These are phyloP conservation scores for Pangasius djambal DNA, from an alignment of 2,797 vertebrate species.

Conservation along the genomic window DNA sequence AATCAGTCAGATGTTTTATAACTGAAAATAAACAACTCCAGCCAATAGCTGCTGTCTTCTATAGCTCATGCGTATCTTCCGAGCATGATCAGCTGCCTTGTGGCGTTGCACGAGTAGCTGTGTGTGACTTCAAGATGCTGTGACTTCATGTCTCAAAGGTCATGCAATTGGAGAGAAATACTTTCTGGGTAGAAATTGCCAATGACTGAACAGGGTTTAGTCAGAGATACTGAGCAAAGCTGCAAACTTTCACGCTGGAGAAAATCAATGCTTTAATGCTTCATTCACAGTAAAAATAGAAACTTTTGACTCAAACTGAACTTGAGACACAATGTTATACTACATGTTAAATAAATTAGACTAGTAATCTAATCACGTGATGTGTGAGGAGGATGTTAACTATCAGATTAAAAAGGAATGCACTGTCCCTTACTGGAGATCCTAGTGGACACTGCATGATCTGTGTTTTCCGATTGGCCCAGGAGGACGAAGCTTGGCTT, in stretches of 20 bases:
- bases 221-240: neutral
- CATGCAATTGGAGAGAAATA: neutral
- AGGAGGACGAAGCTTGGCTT: slow-evolving; percentile 67
- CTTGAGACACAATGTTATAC: neutral
- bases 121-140: neutral
- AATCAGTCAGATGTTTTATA: too few species aligned
- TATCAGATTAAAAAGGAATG: neutral
- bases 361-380: neutral
- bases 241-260: neutral
- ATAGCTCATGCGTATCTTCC: too few species aligned
- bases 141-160: neutral
- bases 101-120: neutral
- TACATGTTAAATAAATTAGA: neutral
- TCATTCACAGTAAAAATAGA: neutral
- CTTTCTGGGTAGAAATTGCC: neutral
- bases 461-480: slow-evolving; percentile 50
- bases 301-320: neutral
- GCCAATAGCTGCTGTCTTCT: too few species aligned
- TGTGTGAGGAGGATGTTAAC: neutral
- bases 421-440: slow-evolving; percentile 32
- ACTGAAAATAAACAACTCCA: neutral
- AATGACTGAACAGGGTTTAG: neutral
- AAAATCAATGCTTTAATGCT: neutral
- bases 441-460: slow-evolving; percentile 25
- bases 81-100: neutral